Evolutionary conservation across 2,797 vertebrate species (phyloP).

Genomic region (Rhyacichthys aspro): DNA sequence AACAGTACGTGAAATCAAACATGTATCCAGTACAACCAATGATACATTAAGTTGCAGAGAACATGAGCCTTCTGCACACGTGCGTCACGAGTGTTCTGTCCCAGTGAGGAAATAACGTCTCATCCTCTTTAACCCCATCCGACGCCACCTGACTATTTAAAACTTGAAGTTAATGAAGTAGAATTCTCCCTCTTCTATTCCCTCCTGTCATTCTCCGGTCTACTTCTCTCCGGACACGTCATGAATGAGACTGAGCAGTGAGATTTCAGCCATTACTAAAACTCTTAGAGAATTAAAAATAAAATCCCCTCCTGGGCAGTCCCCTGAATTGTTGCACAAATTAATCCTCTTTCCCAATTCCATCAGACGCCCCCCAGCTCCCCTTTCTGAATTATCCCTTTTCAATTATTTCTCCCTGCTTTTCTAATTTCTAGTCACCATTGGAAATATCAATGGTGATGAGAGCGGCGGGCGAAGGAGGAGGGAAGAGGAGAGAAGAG

Average conservation of each 20-base stretch:
- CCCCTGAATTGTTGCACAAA: constrained; percentile 68
- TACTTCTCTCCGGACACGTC: constrained; percentile 38
- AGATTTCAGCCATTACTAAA: constrained; percentile 60
- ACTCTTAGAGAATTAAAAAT: constrained; percentile 50
- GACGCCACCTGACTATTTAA: constrained; percentile 37
- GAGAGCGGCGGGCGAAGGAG: constrained; percentile 26
- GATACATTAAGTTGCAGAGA: no score
- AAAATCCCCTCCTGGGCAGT: constrained; percentile 43
- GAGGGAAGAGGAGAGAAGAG: constrained; percentile 43
- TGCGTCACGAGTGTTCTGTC: no score
- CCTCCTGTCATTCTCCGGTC: neutral
- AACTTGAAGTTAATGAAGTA: constrained; percentile 43
- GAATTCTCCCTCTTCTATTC: constrained; percentile 3
- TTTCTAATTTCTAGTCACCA: constrained; percentile 70
- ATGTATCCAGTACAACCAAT: no score
- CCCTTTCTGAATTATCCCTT: constrained; percentile 65
- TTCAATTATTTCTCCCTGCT: constrained; percentile 72
- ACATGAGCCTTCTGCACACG: no score
- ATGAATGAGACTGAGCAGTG: constrained; percentile 40
- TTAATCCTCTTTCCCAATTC: constrained; percentile 71
- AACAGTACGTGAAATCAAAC: no score
- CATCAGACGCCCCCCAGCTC: constrained; percentile 56
- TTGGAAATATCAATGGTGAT: constrained; percentile 64
- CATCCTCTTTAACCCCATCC: no score
- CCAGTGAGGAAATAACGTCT: no score